Conservation (phyloP, 2,797 vertebrate species). For the Aeoliscus strigatus region DNA sequence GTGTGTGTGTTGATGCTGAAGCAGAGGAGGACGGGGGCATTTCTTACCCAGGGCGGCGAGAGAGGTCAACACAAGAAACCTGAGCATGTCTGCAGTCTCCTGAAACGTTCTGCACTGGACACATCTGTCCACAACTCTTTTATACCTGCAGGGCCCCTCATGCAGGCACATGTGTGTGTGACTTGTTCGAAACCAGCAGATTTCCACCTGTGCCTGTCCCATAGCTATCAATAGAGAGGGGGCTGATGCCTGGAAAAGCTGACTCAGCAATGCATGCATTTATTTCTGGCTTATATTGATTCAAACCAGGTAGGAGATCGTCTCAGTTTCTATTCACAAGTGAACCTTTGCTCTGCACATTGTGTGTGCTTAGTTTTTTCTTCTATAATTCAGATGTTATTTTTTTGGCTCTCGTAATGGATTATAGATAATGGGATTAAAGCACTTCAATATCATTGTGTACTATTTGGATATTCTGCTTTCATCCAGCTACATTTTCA, state of each 20-base stretch:
- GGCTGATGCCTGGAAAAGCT: conserved; percentile 17
- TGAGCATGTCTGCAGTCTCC: conserved; percentile 66
- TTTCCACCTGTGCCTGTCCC: conserved; percentile 59
- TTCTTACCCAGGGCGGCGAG: conserved; percentile 71
- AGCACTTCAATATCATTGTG: no score
- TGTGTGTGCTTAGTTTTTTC: no score
- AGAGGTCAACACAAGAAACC: conserved; percentile 66
- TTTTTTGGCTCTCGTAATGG: no score
- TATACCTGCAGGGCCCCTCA: conserved; percentile 34
- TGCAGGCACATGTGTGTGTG: background rate
- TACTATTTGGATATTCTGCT: no score
- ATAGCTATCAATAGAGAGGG: conserved; percentile 49
- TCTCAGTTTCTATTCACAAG: background rate
- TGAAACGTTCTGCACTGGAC: conserved; percentile 17
- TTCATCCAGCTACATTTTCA: no score
- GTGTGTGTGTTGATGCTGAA: background rate
- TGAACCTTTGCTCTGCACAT: no score
- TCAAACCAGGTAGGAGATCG: background rate
- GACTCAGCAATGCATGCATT: conserved; percentile 17
- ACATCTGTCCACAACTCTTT: conserved; percentile 23
- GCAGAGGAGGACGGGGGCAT: background rate
- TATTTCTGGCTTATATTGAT: conserved; percentile 11
- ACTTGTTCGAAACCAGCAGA: conserved; percentile 8
- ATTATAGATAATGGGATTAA: no score
- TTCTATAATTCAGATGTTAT: no score